Evolutionary conservation across 2,797 vertebrate genomes (phyloP), one percentile per base, ranked within the genome.

Genomic region (Pantherophis alleghaniensis): DNA sequence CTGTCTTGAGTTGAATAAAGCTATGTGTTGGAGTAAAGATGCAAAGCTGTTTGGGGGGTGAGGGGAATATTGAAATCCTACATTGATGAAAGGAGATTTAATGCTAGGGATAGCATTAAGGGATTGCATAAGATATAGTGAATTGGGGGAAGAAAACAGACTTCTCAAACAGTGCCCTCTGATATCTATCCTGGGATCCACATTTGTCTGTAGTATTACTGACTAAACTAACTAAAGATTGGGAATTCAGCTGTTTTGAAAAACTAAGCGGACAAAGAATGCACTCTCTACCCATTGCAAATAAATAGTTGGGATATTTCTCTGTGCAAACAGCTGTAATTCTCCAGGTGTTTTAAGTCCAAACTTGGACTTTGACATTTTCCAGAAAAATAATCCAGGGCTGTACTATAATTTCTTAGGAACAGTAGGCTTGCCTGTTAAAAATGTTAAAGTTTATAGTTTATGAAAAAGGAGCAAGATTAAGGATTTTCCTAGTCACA

Each of bases 281-380:
- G 60, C 55, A 32, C 28, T 83, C 56, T 57, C 86, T 51, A 83
- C 56, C 9, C n/a, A 9, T 47, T 83, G 66, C 32, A 86, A 89
- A 86, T 89, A 87, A 92, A 94, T 88, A 92, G 22, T 42, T 86
- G 91, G 37, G 37, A 60, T 88, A 66, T 59, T 89, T 94, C 86
- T 92, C n/a, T 69, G 88, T 14, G 56, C 22, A 57, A 92, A 89
- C 69, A 89, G 42, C 90, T 69, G 51, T 86, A 86, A 59, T 94
- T 86, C 51, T 53, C 42, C 28, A 91, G 42, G 32, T 3, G 5
- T 86, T 86, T 86, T 88, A 86, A 57, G 53, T 55, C 89, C 57
- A 91, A 92, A 92, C 32, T 90, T 92, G 69, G 92, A 89, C 89
- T 92, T 47, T 92, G 59, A 86, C 66, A 91, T 37, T 57, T 91